Percentiles rank a stretch among this genome's conserved stretches.
These are phyloP conservation scores for Siniperca knerii DNA, from an alignment of 2,113 vertebrate genomes.

Conservation along the genomic window DNA sequence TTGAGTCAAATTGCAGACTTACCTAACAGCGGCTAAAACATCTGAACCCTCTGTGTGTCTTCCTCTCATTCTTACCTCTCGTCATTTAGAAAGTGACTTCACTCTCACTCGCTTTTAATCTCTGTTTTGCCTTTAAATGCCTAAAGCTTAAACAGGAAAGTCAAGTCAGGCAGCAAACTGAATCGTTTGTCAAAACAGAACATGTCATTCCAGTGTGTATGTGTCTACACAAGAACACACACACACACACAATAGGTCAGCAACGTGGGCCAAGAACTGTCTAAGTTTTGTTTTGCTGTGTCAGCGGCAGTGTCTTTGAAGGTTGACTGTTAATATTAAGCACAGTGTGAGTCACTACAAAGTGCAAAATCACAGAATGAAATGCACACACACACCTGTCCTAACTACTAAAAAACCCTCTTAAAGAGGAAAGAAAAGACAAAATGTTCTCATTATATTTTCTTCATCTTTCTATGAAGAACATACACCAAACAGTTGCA, in stretches of 20 bases:
- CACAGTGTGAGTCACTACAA: not conserved
- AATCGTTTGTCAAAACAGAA: conserved; percentile 14
- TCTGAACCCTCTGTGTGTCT: not conserved
- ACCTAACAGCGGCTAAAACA: conserved; percentile 42
- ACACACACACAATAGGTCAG: not conserved
- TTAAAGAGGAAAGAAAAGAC: not conserved
- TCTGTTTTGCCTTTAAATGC: not conserved
- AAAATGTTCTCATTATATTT: not conserved
- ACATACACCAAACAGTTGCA: not conserved
- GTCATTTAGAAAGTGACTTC: not conserved
- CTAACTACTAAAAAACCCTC: not conserved
- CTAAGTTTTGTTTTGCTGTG: conserved; percentile 14
- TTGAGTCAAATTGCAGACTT: conserved; percentile 3
- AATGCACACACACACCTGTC: not conserved
- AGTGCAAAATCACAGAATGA: not conserved
- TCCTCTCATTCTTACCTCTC: not conserved
- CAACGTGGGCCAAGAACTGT: not conserved
- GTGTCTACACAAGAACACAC: conserved; percentile 11
- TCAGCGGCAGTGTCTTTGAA: conserved; percentile 5
- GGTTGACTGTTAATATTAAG: not conserved
- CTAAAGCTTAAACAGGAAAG: conserved; percentile 60
- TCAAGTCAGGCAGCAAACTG: conserved; percentile 39
- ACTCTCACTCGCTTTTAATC: conserved; percentile 7
- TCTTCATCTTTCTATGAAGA: not conserved
- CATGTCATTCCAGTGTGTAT: conserved; percentile 32